Percentiles rank a stretch among this genome's conserved stretches.
phyloP scores from a whole-genome alignment of 1,140 invertebrate species.

The Drosophila virilis region DNA sequence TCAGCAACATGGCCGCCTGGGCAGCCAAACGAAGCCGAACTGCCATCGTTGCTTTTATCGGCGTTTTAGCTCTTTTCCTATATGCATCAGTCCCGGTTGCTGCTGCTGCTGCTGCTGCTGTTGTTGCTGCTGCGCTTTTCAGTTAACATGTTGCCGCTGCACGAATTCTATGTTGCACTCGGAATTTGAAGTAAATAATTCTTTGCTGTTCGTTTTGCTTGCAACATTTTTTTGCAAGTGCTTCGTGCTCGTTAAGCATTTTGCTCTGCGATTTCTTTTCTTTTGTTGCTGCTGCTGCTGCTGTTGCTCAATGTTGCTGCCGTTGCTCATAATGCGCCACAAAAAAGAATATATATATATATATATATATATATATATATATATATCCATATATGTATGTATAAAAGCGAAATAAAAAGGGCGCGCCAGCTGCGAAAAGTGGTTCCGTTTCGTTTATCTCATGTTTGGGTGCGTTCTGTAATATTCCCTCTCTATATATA shows the following conservation, averaged over 20 bases:
- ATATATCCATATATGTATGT: slow-evolving; percentile 9
- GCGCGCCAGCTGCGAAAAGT: slow-evolving; percentile 67
- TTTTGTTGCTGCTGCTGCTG: slow-evolving; percentile 19
- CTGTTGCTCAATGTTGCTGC: slow-evolving; percentile 7
- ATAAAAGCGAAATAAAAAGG: slow-evolving; percentile 34
- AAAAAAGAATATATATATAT: slow-evolving; percentile 15
- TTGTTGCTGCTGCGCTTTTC: slow-evolving; percentile 46
- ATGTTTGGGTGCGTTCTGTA: slow-evolving; percentile 51
- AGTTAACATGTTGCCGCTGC: slow-evolving; percentile 75
- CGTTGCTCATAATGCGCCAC: slow-evolving; percentile 65
- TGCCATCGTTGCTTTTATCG: slow-evolving; percentile 77
- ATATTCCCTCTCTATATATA: slow-evolving; percentile 3
- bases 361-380: slow-evolving; percentile 18
- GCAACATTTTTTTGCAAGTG: slow-evolving; percentile 62
- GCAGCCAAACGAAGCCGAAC: slow-evolving; percentile 82
- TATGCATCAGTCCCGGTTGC: slow-evolving; percentile 34
- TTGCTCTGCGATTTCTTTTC: slow-evolving; percentile 63
- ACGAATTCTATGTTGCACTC: slow-evolving; percentile 81
- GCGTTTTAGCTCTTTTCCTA: slow-evolving; percentile 67
- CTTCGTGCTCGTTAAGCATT: slow-evolving; percentile 79
- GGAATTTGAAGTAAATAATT: slow-evolving; percentile 83
- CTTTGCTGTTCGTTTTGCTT: slow-evolving; percentile 64
- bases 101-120: slow-evolving; percentile 21
- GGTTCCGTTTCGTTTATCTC: slow-evolving; percentile 83
- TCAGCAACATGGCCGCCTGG: slow-evolving; percentile 81